These are phyloP conservation scores for Perizoma flavofasciatum DNA, from an alignment of 2,888 invertebrate species.

Conservation along the genomic window DNA sequence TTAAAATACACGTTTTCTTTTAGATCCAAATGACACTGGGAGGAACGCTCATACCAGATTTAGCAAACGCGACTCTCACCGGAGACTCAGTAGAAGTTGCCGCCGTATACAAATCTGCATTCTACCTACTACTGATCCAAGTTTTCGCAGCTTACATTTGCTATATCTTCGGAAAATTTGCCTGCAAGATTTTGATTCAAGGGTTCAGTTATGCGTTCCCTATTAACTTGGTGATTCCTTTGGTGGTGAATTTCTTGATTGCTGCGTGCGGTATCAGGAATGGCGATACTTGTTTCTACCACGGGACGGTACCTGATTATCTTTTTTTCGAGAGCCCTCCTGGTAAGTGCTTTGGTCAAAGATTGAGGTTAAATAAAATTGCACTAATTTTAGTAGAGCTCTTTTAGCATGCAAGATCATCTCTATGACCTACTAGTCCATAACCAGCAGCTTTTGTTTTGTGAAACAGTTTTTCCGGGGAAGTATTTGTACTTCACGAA, in stretches of 20 bases:
- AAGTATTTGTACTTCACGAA: no score
- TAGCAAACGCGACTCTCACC: constrained; percentile 89
- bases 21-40: constrained; percentile 85
- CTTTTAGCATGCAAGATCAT: no score
- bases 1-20: constrained; percentile 38
- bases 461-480: no score
- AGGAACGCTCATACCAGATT: constrained; percentile 87
- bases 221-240: constrained; percentile 95
- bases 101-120: constrained; percentile 88
- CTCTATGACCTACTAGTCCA: no score
- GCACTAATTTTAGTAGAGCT: no score
- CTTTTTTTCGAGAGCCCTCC: constrained; percentile 96
- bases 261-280: constrained; percentile 94
- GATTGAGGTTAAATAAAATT: no score
- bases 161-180: constrained; percentile 97
- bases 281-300: constrained; percentile 94
- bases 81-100: constrained; percentile 89
- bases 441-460: no score
- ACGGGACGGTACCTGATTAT: constrained; percentile 93
- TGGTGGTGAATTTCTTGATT: constrained; percentile 93
- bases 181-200: constrained; percentile 98
- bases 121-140: constrained; percentile 92
- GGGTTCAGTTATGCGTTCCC: constrained; percentile 99
- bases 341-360: constrained; percentile 49
- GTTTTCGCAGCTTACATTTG: constrained; percentile 93